phyloP scores from a whole-genome alignment of 2,888 invertebrate genomes.

The Trachelus iudaicus region DNA sequence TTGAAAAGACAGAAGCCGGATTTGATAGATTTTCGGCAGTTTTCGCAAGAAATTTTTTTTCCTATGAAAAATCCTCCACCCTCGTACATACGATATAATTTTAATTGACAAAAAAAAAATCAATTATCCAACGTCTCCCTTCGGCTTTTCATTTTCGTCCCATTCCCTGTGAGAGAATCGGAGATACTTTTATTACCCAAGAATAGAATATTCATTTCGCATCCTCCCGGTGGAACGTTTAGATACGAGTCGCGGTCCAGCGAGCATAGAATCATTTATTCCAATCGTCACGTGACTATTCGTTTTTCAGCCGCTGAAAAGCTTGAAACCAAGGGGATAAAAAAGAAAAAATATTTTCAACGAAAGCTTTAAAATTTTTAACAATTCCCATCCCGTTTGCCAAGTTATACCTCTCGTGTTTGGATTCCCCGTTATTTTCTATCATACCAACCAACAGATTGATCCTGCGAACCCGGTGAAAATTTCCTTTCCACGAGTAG shows the following conservation, averaged over 20 bases:
- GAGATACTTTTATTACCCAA: neutral
- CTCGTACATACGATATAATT: neutral
- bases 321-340: neutral
- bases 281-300: neutral
- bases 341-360: neutral
- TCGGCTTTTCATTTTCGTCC: neutral
- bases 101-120: neutral
- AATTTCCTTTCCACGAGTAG: neutral
- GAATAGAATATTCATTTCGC: neutral
- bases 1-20: neutral
- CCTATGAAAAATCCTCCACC: too few relatives aligned
- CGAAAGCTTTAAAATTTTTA: neutral
- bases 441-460: neutral
- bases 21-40: neutral
- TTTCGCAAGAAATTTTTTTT: too few relatives aligned
- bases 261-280: neutral
- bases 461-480: neutral
- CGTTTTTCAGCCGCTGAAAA: neutral
- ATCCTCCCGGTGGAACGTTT: neutral
- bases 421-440: neutral
- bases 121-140: neutral
- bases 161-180: neutral
- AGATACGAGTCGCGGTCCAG: neutral
- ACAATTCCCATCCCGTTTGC: neutral
- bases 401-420: neutral